Conservation (phyloP, 2,113 vertebrate species). For the Phylloscopus trochiloides region DNA sequence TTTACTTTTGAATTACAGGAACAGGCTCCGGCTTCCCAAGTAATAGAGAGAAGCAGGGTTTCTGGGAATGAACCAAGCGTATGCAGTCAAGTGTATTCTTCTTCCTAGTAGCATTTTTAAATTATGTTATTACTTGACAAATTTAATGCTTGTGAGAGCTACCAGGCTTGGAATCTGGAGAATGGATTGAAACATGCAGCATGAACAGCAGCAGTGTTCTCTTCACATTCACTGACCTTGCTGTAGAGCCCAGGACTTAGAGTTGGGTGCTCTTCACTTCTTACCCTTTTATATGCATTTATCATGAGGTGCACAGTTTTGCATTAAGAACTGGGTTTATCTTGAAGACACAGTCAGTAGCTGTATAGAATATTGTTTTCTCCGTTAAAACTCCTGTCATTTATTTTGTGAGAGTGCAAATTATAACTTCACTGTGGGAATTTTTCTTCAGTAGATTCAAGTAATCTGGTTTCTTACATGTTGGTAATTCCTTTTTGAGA, state of each 20-base stretch:
- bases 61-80: not conserved
- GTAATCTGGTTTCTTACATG: not conserved
- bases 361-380: not conserved
- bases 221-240: not conserved
- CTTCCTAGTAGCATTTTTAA: not conserved
- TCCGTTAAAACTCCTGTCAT: not conserved
- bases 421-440: not conserved
- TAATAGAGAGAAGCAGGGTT: not conserved
- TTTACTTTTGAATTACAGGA: conserved; percentile 44
- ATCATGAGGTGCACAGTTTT: not conserved
- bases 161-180: not conserved
- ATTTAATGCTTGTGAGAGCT: not conserved
- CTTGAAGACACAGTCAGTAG: not conserved
- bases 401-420: not conserved
- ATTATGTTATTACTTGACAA: not conserved
- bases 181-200: not conserved
- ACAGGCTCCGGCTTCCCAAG: not conserved
- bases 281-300: not conserved
- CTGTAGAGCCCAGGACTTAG: not conserved
- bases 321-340: not conserved
- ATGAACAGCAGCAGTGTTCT: not conserved
- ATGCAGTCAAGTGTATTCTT: not conserved
- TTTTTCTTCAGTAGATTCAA: not conserved
- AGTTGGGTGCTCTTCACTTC: not conserved
- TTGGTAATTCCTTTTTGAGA: not conserved